Conservation (phyloP, 2,888 invertebrate species). For the Tenthredo mesomela region DNA sequence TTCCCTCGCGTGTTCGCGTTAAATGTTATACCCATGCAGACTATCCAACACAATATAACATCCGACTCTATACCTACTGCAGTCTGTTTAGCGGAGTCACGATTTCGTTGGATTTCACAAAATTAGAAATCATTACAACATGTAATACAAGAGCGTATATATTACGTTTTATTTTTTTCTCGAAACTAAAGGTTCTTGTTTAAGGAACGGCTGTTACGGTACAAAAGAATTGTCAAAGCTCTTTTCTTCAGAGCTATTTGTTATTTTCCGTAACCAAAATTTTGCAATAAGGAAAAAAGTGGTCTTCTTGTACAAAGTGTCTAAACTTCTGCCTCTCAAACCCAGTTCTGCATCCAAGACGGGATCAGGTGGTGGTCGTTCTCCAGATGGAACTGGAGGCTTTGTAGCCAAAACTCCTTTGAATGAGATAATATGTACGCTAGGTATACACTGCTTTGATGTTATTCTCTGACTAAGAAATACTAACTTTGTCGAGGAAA, state of each 20-base stretch:
- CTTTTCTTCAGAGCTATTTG: neutral
- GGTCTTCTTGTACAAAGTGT: neutral
- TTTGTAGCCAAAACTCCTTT: constrained; percentile 1
- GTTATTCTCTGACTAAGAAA: neutral
- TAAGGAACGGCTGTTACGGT: neutral
- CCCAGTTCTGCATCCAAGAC: constrained; percentile 11
- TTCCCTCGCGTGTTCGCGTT: constrained; percentile 30
- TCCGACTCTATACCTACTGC: constrained; percentile 1
- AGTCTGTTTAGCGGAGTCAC: neutral
- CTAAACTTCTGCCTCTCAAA: neutral
- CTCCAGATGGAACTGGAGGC: constrained; percentile 1
- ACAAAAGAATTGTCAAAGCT: constrained; percentile 8
- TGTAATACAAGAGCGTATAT: too few relatives aligned
- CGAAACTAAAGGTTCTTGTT: neutral
- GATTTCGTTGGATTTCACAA: neutral
- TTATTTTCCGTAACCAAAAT: constrained; percentile 1
- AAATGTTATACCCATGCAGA: constrained; percentile 32
- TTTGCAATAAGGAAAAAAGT: constrained; percentile 17
- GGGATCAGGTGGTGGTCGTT: constrained; percentile 7
- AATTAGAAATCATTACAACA: neutral
- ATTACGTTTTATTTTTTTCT: neutral
- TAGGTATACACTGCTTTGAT: neutral
- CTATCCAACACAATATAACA: constrained; percentile 29
- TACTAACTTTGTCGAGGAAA: neutral
- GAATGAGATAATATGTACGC: neutral